A percentile compares a stretch with the other conserved stretches of the same genome.
Evolutionary conservation across 2,888 invertebrate species (phyloP).

Genomic region (Dorcus hopei): DNA sequence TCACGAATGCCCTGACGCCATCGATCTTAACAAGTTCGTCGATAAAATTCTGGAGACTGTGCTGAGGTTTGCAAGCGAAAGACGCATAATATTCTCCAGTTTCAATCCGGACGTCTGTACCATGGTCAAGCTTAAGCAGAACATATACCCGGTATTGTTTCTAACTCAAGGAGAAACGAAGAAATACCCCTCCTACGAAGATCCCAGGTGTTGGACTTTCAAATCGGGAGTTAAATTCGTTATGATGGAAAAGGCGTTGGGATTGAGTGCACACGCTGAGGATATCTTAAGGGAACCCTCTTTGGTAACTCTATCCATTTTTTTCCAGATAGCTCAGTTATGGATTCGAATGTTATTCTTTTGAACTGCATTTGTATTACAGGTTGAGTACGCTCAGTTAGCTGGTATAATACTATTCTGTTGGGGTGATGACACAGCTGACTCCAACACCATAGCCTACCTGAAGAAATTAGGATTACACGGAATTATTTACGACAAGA

Average conservation of each 20-base stretch:
- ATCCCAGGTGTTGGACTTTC: conserved; percentile 78
- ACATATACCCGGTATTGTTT: conserved; percentile 95
- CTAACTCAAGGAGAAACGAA: conserved; percentile 66
- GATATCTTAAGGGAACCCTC: conserved; percentile 81
- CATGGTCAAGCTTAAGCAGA: conserved; percentile 92
- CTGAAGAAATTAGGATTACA: conserved; percentile 88
- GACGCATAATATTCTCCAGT: conserved; percentile 89
- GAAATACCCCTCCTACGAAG: conserved; percentile 77
- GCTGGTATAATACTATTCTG: conserved; percentile 87
- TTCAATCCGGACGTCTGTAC: conserved; percentile 96
- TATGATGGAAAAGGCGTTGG: conserved; percentile 76
- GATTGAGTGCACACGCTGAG: conserved; percentile 90
- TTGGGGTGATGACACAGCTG: conserved; percentile 96
- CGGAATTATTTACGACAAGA: conserved; percentile 95
- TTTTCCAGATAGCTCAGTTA: too few relatives aligned
- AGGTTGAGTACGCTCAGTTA: conserved; percentile 75
- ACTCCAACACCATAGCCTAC: conserved; percentile 77
- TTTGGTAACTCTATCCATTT: conserved; percentile 54
- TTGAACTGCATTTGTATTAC: conserved; percentile 21
- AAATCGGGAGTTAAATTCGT: conserved; percentile 82
- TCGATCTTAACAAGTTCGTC: conserved; percentile 89
- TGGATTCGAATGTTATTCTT: too few relatives aligned
- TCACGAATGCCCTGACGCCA: conserved; percentile 81
- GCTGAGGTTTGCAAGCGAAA: conserved; percentile 70
- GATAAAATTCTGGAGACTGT: conserved; percentile 86